These are phyloP conservation scores for Corbicula japonica DNA, from an alignment of 2,888 invertebrate species.

Conservation along the genomic window DNA sequence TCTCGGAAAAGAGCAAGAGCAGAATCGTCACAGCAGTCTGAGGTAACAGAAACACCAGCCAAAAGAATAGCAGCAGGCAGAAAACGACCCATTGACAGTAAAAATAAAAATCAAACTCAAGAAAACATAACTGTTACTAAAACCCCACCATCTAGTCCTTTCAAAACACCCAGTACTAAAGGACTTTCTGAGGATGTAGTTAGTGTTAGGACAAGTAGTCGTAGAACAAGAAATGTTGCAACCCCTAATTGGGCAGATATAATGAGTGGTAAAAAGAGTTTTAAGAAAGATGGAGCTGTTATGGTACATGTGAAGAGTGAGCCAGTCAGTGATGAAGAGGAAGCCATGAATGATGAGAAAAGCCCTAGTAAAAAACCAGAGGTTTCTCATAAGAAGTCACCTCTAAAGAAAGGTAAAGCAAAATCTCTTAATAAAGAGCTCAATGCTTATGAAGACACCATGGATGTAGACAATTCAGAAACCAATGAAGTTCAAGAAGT, in stretches of 20 bases:
- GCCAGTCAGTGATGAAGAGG: constrained; percentile 1
- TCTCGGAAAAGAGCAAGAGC: not conserved
- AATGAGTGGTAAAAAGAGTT: constrained; percentile 49
- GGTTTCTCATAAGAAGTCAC: too few species aligned
- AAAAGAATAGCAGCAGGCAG: not conserved
- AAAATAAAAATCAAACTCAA: not conserved
- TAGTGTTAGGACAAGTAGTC: constrained; percentile 21
- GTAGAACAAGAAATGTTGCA: constrained; percentile 53
- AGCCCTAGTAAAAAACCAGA: too few species aligned
- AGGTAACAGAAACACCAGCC: not conserved
- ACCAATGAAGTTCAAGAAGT: constrained; percentile 12
- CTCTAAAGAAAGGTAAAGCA: too few species aligned
- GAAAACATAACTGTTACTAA: not conserved
- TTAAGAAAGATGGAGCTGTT: constrained; percentile 43
- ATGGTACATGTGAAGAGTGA: constrained; percentile 21
- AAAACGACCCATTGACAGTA: not conserved
- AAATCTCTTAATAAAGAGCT: too few species aligned
- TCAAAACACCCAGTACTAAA: too few species aligned
- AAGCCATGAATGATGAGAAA: constrained; percentile 1
- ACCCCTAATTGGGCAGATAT: constrained; percentile 65
- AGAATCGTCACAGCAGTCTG: not conserved
- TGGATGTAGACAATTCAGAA: not conserved
- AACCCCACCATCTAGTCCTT: too few species aligned
- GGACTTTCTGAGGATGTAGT: not conserved
- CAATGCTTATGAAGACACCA: too few species aligned